Percentiles rank a stretch among this genome's conserved stretches.
phyloP scores from a whole-genome alignment of 1,140 invertebrate genomes.

The Coelopa frigida region DNA sequence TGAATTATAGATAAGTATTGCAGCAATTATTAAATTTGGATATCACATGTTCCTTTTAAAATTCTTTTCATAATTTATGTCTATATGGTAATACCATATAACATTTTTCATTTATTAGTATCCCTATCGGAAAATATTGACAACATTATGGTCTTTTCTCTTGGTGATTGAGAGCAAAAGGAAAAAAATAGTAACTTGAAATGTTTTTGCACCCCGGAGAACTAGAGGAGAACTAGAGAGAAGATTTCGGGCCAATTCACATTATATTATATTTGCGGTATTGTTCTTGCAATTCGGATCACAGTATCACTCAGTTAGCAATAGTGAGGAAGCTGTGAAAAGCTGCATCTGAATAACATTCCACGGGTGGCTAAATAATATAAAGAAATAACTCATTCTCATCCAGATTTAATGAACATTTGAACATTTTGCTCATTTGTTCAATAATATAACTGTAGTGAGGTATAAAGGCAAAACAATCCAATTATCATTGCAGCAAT shows the following conservation, averaged over 20 bases:
- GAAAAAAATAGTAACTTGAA: background rate
- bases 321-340: too few relatives aligned
- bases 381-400: background rate
- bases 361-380: too few relatives aligned
- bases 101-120: too few relatives aligned
- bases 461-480: constrained; percentile 3
- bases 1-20: too few relatives aligned
- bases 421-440: background rate
- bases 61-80: too few relatives aligned
- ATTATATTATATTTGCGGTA: constrained; percentile 5
- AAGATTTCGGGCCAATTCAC: background rate
- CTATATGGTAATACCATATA: too few relatives aligned
- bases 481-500: background rate
- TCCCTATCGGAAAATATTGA: constrained; percentile 7
- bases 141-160: constrained; percentile 6
- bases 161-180: background rate
- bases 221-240: background rate
- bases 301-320: too few relatives aligned
- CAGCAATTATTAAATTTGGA: too few relatives aligned
- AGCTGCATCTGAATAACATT: too few relatives aligned
- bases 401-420: background rate
- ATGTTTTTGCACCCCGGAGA: background rate
- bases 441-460: constrained; percentile 5
- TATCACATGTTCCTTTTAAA: too few relatives aligned
- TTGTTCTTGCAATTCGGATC: background rate